Evolutionary conservation across 2,797 vertebrate species (phyloP).

Genomic region (Dendrocincla fuliginosa): DNA sequence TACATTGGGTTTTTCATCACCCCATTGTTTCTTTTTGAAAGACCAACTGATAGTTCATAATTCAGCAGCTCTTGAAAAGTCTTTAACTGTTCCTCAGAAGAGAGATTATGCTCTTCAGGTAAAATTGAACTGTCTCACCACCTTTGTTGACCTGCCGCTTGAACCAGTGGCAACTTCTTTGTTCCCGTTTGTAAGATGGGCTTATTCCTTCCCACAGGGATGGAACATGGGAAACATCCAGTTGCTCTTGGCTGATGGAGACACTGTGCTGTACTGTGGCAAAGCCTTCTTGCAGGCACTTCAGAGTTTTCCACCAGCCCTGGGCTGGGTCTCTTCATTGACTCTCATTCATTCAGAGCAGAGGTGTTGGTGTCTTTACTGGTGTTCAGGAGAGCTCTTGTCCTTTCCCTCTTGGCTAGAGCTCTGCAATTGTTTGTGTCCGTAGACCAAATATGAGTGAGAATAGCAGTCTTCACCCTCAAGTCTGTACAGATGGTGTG

Average conservation of each 20-base stretch:
- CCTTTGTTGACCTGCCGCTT: background rate
- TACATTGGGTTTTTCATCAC: background rate
- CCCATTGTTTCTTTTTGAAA: background rate
- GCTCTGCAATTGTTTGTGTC: background rate
- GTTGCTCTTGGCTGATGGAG: background rate
- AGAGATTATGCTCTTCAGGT: background rate
- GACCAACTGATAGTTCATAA: background rate
- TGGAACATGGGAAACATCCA: background rate
- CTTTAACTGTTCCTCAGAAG: background rate
- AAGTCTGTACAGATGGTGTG: background rate
- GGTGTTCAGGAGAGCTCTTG: background rate
- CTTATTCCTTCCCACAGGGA: background rate
- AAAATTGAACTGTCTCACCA: background rate
- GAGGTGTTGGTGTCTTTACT: background rate
- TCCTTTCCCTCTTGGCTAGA: background rate
- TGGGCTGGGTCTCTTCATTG: background rate
- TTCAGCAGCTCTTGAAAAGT: background rate
- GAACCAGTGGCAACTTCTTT: background rate
- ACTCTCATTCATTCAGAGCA: background rate
- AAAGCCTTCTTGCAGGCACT: background rate
- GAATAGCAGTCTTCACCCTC: background rate
- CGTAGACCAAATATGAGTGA: background rate
- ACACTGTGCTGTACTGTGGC: background rate
- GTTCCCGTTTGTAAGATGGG: background rate
- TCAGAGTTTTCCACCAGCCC: background rate